Evolutionary conservation across 2,113 vertebrate species (phyloP).

Genomic region (Trematocara stigmaticum): DNA sequence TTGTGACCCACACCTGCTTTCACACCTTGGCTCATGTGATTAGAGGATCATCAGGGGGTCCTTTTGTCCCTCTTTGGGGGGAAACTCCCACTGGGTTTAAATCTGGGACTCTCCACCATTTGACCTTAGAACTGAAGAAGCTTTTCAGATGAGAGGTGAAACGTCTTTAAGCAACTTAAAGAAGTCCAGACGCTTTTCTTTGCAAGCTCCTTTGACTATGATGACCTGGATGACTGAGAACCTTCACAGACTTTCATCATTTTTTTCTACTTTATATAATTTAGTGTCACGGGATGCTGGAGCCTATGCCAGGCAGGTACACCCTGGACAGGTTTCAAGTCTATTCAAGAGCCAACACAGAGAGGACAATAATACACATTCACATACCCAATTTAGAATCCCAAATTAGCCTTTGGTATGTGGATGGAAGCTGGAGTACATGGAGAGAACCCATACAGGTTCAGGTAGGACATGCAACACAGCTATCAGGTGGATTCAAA

Average conservation of each 20-base stretch:
- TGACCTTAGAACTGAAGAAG: no score
- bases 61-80: no score
- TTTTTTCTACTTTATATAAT: neutral
- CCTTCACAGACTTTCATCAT: neutral
- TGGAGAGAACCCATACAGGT: neutral
- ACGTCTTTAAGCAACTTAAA: no score
- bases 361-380: accelerated
- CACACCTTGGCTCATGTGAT: no score
- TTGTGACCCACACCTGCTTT: accelerated
- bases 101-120: no score
- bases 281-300: neutral
- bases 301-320: neutral
- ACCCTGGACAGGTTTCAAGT: neutral
- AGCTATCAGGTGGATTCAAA: neutral
- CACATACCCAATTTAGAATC: neutral
- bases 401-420: neutral
- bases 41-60: no score
- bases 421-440: neutral
- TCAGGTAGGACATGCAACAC: neutral
- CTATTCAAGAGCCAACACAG: neutral
- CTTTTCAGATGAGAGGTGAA: no score
- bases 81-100: no score
- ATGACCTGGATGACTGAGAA: no score
- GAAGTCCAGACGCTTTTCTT: no score
- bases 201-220: no score